A percentile compares a stretch with the other conserved stretches of the same genome.
phyloP scores from a whole-genome alignment of 2,113 vertebrate species.

The Hystrix cristata region DNA sequence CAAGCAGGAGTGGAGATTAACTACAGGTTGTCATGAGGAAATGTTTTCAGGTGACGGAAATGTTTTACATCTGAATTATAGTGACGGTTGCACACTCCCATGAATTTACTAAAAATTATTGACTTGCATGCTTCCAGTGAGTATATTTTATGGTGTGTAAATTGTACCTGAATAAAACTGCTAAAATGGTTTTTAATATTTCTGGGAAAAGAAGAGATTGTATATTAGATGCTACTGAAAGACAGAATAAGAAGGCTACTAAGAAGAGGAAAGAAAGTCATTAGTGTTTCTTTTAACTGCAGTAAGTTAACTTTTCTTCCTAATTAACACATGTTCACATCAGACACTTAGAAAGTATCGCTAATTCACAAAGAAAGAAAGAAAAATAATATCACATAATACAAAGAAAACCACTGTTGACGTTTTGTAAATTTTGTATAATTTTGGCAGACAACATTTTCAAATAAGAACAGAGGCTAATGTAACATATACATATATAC shows the following conservation, averaged over 20 bases:
- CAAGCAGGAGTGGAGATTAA: not conserved
- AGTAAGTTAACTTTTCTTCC: not conserved
- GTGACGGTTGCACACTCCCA: not conserved
- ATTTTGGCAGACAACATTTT: not conserved
- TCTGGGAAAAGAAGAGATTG: not conserved
- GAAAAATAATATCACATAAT: slow-evolving; percentile 29
- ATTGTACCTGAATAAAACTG: not conserved
- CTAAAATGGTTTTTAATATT: not conserved
- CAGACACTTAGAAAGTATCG: not conserved
- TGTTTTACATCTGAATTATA: not conserved
- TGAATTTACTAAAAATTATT: not conserved
- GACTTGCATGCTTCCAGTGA: not conserved
- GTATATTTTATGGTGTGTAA: not conserved
- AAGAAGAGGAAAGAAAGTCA: not conserved
- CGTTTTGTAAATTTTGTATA: not conserved
- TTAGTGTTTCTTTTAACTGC: not conserved
- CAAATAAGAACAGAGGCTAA: not conserved
- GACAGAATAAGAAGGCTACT: not conserved
- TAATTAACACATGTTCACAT: not conserved
- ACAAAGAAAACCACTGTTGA: not conserved
- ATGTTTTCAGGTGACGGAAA: not conserved
- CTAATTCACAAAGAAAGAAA: not conserved
- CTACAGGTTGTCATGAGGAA: not conserved
- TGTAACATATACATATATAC: not conserved
- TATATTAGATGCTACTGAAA: not conserved